Conservation (phyloP, 2,113 vertebrate species). For the Mola mola region DNA sequence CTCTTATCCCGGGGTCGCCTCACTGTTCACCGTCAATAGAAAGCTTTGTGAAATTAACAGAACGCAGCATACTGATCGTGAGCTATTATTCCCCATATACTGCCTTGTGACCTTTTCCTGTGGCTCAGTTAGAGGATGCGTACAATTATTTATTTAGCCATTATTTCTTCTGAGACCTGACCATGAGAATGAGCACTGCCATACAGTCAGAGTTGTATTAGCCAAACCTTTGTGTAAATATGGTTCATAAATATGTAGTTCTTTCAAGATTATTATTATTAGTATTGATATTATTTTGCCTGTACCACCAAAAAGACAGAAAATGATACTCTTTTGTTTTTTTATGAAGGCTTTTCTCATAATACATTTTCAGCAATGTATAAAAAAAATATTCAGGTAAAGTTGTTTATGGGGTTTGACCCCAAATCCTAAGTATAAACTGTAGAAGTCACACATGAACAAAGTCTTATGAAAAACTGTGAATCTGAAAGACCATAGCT, state of each 20-base stretch:
- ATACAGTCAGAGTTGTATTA: background rate
- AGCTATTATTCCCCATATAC: slow-evolving; percentile 46
- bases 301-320: no score
- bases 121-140: slow-evolving; percentile 26
- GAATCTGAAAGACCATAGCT: background rate
- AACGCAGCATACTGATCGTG: slow-evolving; percentile 49
- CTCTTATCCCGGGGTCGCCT: slow-evolving; percentile 50
- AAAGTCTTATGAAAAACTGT: background rate
- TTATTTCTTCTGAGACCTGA: slow-evolving; percentile 30
- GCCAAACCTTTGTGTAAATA: slow-evolving; percentile 2
- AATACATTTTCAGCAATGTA: no score
- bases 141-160: slow-evolving; percentile 7
- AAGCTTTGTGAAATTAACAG: slow-evolving; percentile 56
- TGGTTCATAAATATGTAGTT: background rate
- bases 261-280: background rate
- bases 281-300: no score
- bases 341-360: no score
- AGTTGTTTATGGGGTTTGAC: no score
- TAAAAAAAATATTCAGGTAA: no score
- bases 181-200: slow-evolving; percentile 20
- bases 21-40: slow-evolving; percentile 54
- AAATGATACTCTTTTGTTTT: no score
- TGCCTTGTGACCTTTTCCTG: slow-evolving; percentile 62
- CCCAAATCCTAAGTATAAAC: no score
- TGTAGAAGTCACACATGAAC: no score